Evolutionary conservation across 2,888 invertebrate species (phyloP).

Genomic region (Loripinus fragilis): DNA sequence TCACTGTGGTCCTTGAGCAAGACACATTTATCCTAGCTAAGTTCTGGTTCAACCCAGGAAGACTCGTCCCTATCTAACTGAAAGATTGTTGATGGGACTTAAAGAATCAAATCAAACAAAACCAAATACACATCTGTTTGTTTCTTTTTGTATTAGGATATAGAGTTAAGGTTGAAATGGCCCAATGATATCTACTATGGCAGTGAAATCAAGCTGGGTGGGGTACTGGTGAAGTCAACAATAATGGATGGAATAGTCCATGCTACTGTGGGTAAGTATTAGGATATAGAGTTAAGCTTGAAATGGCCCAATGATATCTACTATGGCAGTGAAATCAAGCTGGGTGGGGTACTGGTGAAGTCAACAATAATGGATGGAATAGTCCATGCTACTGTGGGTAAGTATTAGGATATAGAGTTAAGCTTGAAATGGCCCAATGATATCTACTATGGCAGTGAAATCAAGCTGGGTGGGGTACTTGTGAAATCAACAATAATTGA

Average conservation of each 20-base stretch:
- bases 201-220: constrained; percentile 93
- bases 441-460: constrained; percentile 90
- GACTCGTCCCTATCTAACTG: no score
- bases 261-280: constrained; percentile 78
- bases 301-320: constrained; percentile 99
- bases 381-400: constrained; percentile 80
- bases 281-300: constrained; percentile 86
- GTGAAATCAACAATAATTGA: constrained; percentile 85
- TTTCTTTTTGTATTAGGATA: constrained; percentile 70
- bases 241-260: constrained; percentile 73
- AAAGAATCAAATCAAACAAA: no score
- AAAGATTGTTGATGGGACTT: no score
- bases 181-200: constrained; percentile 97
- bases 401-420: constrained; percentile 83
- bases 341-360: constrained; percentile 94
- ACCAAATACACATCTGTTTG: background rate
- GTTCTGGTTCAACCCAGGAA: no score
- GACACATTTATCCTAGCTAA: no score
- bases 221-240: constrained; percentile 89
- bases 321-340: constrained; percentile 90
- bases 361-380: constrained; percentile 75
- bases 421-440: constrained; percentile 99
- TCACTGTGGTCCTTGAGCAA: no score
- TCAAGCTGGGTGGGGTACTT: constrained; percentile 95
- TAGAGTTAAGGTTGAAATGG: constrained; percentile 93